phyloP scores from a whole-genome alignment of 2,888 invertebrate species.

The Dorcus parallelipipedus region DNA sequence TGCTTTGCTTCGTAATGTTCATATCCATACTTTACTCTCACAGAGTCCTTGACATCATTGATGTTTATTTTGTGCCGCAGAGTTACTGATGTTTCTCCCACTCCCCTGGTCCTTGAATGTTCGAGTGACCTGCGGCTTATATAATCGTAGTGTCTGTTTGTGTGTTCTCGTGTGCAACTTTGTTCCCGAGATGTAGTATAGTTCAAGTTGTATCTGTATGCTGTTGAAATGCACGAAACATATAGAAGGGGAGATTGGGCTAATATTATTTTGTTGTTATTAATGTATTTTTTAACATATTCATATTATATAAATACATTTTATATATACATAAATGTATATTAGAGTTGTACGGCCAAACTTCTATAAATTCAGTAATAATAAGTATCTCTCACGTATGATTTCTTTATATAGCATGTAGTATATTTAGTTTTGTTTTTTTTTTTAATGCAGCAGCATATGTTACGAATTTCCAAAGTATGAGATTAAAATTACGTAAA shows the following conservation, averaged over 20 bases:
- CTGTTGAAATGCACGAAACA: conserved; percentile 87
- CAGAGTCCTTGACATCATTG: background rate
- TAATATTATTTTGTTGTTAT: conserved; percentile 39
- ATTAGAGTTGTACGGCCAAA: conserved; percentile 23
- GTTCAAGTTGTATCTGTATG: conserved; percentile 60
- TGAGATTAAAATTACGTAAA: conserved; percentile 1
- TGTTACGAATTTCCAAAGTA: background rate
- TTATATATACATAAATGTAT: conserved; percentile 4
- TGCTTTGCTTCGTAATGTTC: conserved; percentile 18
- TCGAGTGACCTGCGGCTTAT: conserved; percentile 23
- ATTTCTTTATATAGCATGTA: conserved; percentile 2
- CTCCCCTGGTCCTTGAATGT: conserved; percentile 22
- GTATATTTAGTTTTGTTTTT: background rate
- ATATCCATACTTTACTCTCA: conserved; percentile 5
- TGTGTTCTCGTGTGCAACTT: conserved; percentile 25
- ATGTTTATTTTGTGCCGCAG: conserved; percentile 18
- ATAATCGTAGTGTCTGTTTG: conserved; percentile 32
- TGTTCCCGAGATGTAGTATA: conserved; percentile 26
- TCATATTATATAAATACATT: conserved; percentile 5
- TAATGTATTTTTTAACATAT: conserved; percentile 22
- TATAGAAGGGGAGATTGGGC: conserved; percentile 72
- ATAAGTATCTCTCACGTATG: conserved; percentile 3
- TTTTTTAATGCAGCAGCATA: background rate
- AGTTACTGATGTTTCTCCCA: conserved; percentile 21
- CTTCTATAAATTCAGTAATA: conserved; percentile 22